phyloP scores from a whole-genome alignment of 1,140 invertebrate species.

The Ostrea edulis region DNA sequence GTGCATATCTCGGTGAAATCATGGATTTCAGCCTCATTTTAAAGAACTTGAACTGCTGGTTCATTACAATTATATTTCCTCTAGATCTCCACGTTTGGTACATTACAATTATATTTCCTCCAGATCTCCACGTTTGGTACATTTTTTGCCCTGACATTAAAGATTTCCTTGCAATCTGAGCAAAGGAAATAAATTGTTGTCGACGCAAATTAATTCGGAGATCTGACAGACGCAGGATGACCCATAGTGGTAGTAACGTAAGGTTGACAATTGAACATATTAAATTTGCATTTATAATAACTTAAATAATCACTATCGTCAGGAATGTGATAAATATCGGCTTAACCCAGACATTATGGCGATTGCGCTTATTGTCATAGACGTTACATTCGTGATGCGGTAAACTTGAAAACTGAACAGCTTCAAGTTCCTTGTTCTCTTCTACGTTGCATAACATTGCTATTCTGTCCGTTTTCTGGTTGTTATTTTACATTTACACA shows the following conservation, averaged over 20 bases:
- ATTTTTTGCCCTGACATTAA: too few species aligned
- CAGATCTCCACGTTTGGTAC: too few species aligned
- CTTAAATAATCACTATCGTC: background rate
- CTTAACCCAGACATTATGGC: background rate
- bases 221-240: background rate
- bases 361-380: background rate
- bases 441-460: background rate
- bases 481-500: background rate
- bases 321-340: background rate
- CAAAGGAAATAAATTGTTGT: constrained; percentile 25
- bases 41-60: too few species aligned
- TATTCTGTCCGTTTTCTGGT: background rate
- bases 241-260: background rate
- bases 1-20: too few species aligned
- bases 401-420: background rate
- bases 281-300: constrained; percentile 29
- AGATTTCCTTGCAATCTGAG: too few species aligned
- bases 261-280: constrained; percentile 24
- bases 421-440: background rate
- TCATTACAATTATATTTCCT: too few species aligned
- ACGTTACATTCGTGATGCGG: background rate
- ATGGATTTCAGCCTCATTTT: too few species aligned
- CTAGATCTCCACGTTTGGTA: too few species aligned
- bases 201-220: background rate
- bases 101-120: too few species aligned